Conservation (phyloP, 2,113 vertebrate genomes). For the Chaetodon auriga region DNA sequence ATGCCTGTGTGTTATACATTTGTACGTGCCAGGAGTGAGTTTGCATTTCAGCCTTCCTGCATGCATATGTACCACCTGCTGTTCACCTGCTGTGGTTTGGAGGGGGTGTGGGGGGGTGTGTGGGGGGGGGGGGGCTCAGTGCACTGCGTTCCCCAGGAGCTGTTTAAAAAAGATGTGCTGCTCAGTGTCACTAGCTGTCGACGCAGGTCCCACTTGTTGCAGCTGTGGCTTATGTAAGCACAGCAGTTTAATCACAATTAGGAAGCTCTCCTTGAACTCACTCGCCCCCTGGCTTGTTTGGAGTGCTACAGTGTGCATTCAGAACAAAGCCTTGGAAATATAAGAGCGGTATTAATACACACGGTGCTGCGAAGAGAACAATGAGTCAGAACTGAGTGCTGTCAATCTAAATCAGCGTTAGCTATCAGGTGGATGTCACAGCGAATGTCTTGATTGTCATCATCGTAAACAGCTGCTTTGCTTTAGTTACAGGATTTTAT, state of each 20-base stretch:
- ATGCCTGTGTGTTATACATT: constrained; percentile 26
- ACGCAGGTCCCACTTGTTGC: constrained; percentile 70
- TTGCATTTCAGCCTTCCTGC: constrained; percentile 54
- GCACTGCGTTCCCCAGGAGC: constrained; percentile 50
- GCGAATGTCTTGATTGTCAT: constrained; percentile 36
- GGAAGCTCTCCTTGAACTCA: constrained; percentile 76
- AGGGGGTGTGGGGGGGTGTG: constrained; percentile 15
- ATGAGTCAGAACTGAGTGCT: constrained; percentile 41
- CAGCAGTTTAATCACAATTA: constrained; percentile 78
- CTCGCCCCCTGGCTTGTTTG: constrained; percentile 70
- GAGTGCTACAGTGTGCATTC: constrained; percentile 73
- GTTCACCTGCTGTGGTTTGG: constrained; percentile 35
- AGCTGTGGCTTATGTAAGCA: constrained; percentile 65
- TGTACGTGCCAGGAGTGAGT: constrained; percentile 30
- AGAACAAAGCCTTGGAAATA: constrained; percentile 64
- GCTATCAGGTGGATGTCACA: constrained; percentile 34
- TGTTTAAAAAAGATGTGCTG: constrained; percentile 61
- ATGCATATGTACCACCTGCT: constrained; percentile 56
- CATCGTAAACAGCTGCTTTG: not conserved
- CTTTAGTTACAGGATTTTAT: constrained; percentile 34
- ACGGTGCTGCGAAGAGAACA: constrained; percentile 50
- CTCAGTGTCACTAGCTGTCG: constrained; percentile 53
- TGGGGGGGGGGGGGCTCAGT: constrained; percentile 25
- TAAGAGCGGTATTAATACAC: constrained; percentile 58
- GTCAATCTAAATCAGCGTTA: constrained; percentile 52